A percentile compares a stretch with the other conserved stretches of the same genome.
These are phyloP conservation scores for Andrena haemorrhoa DNA, from an alignment of 2,888 invertebrate species.

Conservation along the genomic window DNA sequence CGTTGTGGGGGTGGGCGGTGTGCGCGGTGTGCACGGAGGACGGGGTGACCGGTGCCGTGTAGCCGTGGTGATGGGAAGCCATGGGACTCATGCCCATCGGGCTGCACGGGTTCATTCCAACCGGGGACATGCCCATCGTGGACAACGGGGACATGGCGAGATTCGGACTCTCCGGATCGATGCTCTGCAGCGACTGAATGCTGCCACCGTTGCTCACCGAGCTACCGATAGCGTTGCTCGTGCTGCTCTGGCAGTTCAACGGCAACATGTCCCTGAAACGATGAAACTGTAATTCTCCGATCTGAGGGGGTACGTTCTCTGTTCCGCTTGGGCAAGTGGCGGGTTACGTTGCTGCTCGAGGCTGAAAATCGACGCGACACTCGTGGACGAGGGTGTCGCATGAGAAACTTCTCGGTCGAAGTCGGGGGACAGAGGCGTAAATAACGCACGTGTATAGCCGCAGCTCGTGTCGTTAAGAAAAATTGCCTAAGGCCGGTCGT, in stretches of 20 bases:
- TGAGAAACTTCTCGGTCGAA: constrained; percentile 12
- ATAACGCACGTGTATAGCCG: constrained; percentile 21
- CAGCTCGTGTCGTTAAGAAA: constrained; percentile 25
- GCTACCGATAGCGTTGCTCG: constrained; percentile 69
- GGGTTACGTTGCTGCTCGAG: too few species aligned
- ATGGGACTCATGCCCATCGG: constrained; percentile 82
- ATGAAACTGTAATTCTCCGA: neutral
- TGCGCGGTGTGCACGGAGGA: constrained; percentile 81
- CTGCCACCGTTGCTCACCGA: constrained; percentile 72
- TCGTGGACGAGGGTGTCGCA: neutral
- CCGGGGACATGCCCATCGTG: constrained; percentile 82
- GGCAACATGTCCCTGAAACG: constrained; percentile 78
- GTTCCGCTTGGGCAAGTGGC: too few species aligned
- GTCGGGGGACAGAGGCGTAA: neutral
- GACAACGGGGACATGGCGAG: constrained; percentile 82
- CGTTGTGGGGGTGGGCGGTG: constrained; percentile 78
- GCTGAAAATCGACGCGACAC: neutral
- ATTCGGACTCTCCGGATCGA: constrained; percentile 81
- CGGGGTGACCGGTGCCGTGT: constrained; percentile 81
- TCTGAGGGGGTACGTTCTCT: too few species aligned
- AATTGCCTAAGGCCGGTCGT: constrained; percentile 42
- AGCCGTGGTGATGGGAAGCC: constrained; percentile 82
- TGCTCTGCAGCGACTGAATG: constrained; percentile 78
- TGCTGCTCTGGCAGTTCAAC: constrained; percentile 76
- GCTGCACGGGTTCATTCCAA: constrained; percentile 79